phyloP scores from a whole-genome alignment of 2,888 invertebrate genomes.

The Eristalinus sepulchralis region DNA sequence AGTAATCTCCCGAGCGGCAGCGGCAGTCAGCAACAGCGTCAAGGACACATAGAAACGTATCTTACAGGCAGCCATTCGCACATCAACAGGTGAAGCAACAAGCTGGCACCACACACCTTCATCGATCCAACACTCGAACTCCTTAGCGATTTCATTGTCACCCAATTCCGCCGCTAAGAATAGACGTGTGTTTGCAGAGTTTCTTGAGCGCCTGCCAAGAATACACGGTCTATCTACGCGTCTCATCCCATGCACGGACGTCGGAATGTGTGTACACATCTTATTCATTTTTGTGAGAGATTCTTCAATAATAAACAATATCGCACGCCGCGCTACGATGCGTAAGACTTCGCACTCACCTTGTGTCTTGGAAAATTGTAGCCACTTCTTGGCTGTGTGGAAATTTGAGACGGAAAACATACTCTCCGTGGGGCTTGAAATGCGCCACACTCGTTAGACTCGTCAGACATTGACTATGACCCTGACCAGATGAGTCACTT shows the following conservation, averaged over 20 bases:
- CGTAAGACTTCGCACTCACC: slow-evolving; percentile 12
- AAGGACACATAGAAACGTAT: slow-evolving; percentile 14
- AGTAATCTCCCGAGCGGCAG: not conserved
- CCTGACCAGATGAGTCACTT: slow-evolving; percentile 57
- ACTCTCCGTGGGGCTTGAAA: not conserved
- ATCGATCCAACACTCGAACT: slow-evolving; percentile 36
- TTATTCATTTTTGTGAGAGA: slow-evolving; percentile 47
- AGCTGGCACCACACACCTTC: slow-evolving; percentile 21
- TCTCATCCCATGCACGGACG: slow-evolving; percentile 6
- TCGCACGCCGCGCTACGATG: not conserved
- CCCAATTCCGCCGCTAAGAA: slow-evolving; percentile 54
- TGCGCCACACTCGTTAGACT: not conserved
- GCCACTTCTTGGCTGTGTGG: not conserved
- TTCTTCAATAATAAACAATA: slow-evolving; percentile 44
- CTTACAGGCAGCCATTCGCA: not conserved
- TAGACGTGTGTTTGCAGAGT: slow-evolving; percentile 30
- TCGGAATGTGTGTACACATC: slow-evolving; percentile 50
- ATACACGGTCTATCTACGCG: slow-evolving; percentile 40
- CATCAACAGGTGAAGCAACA: slow-evolving; percentile 59
- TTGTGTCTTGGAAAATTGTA: slow-evolving; percentile 7
- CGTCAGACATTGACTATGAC: slow-evolving; percentile 24
- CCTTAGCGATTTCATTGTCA: slow-evolving; percentile 47
- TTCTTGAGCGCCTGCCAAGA: slow-evolving; percentile 47
- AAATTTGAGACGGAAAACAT: slow-evolving; percentile 39
- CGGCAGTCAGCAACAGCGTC: not conserved